Conservation (phyloP, 2,797 vertebrate genomes). For the Poeciliopsis infans region DNA sequence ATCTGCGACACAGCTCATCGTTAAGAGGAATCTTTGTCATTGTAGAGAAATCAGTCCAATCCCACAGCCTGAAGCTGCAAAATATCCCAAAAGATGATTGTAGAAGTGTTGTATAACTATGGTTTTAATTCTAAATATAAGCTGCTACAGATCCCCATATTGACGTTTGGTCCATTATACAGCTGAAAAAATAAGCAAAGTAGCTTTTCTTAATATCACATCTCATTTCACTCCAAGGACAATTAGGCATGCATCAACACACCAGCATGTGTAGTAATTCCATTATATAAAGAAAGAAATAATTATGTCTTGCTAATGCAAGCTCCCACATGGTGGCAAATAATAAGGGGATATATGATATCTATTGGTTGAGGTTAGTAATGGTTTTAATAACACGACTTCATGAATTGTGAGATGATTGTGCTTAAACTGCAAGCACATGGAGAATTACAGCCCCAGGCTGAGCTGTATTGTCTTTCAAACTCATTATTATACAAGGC, state of each 20-base stretch:
- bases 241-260: background rate
- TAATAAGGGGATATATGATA: background rate
- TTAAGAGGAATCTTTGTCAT: conserved; percentile 27
- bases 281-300: background rate
- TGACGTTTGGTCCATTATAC: background rate
- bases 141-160: background rate
- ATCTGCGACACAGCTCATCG: conserved; percentile 8
- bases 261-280: background rate
- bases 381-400: background rate
- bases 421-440: background rate
- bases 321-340: background rate
- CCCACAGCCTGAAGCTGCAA: conserved; percentile 12
- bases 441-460: background rate
- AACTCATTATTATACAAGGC: background rate
- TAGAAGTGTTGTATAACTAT: background rate
- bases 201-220: background rate
- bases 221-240: background rate
- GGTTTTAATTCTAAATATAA: background rate
- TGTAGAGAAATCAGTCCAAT: conserved; percentile 39
- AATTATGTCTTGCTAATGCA: background rate
- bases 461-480: background rate
- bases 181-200: background rate
- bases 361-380: background rate
- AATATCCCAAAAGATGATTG: background rate
- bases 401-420: background rate